These are phyloP conservation scores for Pitangus sulphuratus DNA, from an alignment of 2,797 vertebrate species.

Conservation along the genomic window DNA sequence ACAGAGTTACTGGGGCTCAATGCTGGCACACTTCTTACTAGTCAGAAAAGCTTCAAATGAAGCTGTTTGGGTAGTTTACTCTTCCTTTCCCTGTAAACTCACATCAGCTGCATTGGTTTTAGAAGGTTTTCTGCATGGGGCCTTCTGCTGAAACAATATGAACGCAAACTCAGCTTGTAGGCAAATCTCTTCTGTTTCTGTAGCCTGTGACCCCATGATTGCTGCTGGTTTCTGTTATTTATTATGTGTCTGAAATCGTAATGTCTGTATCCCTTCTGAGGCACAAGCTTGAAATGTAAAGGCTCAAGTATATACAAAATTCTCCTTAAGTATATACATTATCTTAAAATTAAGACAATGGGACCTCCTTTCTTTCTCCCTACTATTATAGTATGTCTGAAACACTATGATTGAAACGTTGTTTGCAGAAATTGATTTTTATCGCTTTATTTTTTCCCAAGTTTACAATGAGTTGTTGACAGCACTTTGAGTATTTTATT, in stretches of 20 bases:
- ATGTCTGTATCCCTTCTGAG: not conserved
- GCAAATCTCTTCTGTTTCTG: not conserved
- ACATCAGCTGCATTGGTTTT: not conserved
- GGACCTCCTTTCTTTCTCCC: not conserved
- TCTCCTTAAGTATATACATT: not conserved
- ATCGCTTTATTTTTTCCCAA: not conserved
- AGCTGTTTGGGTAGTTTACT: not conserved
- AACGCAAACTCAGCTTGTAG: not conserved
- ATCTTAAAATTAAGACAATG: not conserved
- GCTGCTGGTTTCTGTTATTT: not conserved
- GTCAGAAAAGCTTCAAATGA: not conserved
- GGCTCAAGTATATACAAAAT: not conserved
- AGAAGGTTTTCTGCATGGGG: not conserved
- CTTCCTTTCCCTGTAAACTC: not conserved
- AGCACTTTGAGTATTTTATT: not conserved
- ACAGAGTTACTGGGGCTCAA: not conserved
- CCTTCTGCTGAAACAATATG: not conserved
- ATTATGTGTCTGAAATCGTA: not conserved
- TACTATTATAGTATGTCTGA: not conserved
- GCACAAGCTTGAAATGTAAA: not conserved
- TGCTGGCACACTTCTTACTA: fast-evolving
- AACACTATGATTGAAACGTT: not conserved
- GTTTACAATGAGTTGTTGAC: not conserved
- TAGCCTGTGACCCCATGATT: not conserved
- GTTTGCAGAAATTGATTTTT: slow-evolving; percentile 21